phyloP scores from a whole-genome alignment of 2,113 vertebrate genomes.

The Sinosuthora webbiana region DNA sequence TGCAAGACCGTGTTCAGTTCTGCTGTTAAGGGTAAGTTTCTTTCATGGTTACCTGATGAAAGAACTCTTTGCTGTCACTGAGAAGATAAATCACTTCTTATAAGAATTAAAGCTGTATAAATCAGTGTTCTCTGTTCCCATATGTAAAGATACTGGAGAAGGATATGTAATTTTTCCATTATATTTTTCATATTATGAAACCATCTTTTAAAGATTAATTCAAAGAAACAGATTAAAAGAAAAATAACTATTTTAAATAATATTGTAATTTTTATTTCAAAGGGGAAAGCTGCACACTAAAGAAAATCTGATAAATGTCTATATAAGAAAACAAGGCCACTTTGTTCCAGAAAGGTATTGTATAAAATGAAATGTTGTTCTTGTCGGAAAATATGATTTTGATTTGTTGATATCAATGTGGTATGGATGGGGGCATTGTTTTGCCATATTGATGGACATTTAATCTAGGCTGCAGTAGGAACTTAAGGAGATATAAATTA shows the following conservation, averaged over 20 bases:
- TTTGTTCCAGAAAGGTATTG: not conserved
- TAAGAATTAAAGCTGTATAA: not conserved
- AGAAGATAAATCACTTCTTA: not conserved
- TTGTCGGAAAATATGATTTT: conserved; percentile 2
- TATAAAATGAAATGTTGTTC: not conserved
- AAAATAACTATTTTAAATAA: not conserved
- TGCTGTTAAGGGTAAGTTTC: not conserved
- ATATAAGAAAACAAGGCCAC: not conserved
- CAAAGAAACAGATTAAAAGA: not conserved
- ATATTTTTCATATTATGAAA: not conserved
- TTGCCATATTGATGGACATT: not conserved
- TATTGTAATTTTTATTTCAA: not conserved
- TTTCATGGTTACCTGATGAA: not conserved
- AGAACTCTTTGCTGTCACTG: not conserved
- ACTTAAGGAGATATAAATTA: not conserved
- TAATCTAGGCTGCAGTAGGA: not conserved
- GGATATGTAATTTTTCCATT: not conserved
- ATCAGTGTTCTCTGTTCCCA: not conserved
- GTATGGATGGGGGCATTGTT: not conserved
- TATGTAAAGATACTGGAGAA: not conserved
- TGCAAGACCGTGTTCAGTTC: not conserved
- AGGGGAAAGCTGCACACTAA: not conserved
- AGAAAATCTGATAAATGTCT: not conserved
- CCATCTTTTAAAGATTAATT: not conserved
- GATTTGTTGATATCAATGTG: not conserved